phyloP scores from a whole-genome alignment of 2,888 invertebrate species.

The Cantharis rufa region DNA sequence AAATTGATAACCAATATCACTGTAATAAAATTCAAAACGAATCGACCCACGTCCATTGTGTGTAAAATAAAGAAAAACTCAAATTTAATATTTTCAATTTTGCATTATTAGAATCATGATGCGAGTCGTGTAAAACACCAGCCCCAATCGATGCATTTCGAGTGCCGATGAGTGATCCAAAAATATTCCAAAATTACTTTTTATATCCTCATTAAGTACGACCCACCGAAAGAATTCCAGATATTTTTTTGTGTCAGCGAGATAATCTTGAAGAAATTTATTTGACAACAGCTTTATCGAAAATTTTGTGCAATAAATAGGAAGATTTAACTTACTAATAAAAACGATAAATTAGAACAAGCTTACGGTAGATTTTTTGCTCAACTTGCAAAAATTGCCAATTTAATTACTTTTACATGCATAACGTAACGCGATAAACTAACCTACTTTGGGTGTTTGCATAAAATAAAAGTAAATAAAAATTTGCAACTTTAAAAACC shows the following conservation, averaged over 20 bases:
- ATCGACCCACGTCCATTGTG: background rate
- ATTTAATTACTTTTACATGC: slow-evolving; percentile 8
- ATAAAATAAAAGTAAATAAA: background rate
- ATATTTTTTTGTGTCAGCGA: background rate
- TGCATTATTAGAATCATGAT: too few species aligned
- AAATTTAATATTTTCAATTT: background rate
- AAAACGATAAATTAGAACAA: background rate
- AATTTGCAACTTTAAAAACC: background rate
- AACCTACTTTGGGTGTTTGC: slow-evolving; percentile 2
- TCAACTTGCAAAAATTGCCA: background rate
- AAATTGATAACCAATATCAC: background rate
- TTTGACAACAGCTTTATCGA: background rate
- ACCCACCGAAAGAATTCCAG: background rate
- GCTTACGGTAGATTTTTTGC: slow-evolving; percentile 8
- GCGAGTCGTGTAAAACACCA: background rate
- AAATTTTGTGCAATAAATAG: background rate
- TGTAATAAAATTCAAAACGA: background rate
- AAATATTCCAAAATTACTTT: background rate
- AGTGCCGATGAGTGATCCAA: background rate
- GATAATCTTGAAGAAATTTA: background rate
- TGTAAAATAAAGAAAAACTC: background rate
- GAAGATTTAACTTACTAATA: slow-evolving; percentile 2
- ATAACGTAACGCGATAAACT: slow-evolving; percentile 6
- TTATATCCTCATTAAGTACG: background rate
- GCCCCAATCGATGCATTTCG: background rate